Evolutionary conservation across 2,888 invertebrate genomes (phyloP), one percentile per base, ranked within the genome.

Genomic region (Rhogogaster chlorosoma): DNA sequence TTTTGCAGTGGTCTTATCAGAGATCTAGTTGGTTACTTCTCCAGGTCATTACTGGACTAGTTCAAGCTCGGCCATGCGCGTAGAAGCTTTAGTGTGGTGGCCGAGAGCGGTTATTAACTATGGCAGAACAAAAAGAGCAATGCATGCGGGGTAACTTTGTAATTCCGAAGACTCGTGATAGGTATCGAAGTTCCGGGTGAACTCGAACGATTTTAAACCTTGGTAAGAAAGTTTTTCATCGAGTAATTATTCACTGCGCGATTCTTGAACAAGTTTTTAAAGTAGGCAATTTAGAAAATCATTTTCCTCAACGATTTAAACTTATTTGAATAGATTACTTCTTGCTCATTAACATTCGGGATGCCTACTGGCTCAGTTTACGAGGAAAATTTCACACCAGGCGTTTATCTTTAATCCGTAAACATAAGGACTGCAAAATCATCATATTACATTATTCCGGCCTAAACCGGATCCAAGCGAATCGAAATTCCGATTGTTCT

Each of bases 1-100:
- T 80, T 80, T 80, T 38, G 80, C 80, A 38, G 61, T 61, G 26
- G 80, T 61, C 80, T 80, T 80, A 80, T 80, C 80, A 61, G 15
- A 22, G 36, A 80, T 80, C 80, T 80, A 61, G 49, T 36, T 57
- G 80, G 80, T 61, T 61, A 80, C 38, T 80, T 61, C 80, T 61
- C 61, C 61, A 36, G 36, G 80, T 61, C 36, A 80, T 80, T 57
- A 80, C 57, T 80, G 61, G 80, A 61, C 80, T 57, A 38, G 57
- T 49, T 77, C 38, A 49, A 80, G 36, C n/a, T 22, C 12, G 26
- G n/a, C 36, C 80, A 38, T 80, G 80, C 61, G 80, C 57, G 38
- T 38, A 38, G 36, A 18, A 80, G 26, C 9, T 5, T 45, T 32
- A 26, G 18, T 18, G 22, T 15, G 2, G 29, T 32, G 77, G 29